Conservation (phyloP, 2,888 invertebrate genomes). For the Linnaemya tessellans region DNA sequence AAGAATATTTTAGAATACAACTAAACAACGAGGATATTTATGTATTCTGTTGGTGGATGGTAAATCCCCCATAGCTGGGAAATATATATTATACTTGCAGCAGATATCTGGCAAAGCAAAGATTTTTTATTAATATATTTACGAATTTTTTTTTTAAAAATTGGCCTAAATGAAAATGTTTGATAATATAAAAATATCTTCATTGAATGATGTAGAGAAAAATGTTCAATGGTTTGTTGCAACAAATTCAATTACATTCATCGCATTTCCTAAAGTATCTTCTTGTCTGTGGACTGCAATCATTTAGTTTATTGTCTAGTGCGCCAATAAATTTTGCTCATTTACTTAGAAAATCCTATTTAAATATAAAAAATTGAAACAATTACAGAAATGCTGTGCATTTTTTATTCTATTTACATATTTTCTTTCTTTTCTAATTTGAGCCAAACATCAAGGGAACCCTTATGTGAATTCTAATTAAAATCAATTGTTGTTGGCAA, state of each 20-base stretch:
- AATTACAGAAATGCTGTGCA: slow-evolving; percentile 7
- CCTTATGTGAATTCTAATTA: slow-evolving; percentile 70
- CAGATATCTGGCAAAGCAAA: no score
- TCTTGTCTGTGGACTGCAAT: slow-evolving; percentile 19
- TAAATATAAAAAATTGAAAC: slow-evolving; percentile 18
- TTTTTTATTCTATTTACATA: slow-evolving; percentile 50
- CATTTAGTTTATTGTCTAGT: slow-evolving; percentile 35
- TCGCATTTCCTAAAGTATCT: background rate
- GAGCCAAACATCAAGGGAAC: slow-evolving; percentile 65
- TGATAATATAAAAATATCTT: no score
- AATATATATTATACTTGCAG: no score
- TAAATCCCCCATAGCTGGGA: no score
- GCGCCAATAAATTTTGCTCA: slow-evolving; percentile 51
- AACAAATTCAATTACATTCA: background rate
- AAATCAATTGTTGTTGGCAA: slow-evolving; percentile 71
- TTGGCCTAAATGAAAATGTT: no score
- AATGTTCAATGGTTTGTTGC: background rate
- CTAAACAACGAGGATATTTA: no score
- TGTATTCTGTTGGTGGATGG: no score
- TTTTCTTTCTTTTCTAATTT: slow-evolving; percentile 4
- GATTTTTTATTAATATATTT: no score
- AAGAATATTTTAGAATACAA: no score
- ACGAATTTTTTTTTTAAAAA: no score
- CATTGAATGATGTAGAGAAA: no score
- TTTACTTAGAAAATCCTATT: slow-evolving; percentile 47